A percentile compares a stretch with the other conserved stretches of the same genome.
Conservation (phyloP, 2,797 vertebrate genomes). For the Leptatherina wallacei region DNA sequence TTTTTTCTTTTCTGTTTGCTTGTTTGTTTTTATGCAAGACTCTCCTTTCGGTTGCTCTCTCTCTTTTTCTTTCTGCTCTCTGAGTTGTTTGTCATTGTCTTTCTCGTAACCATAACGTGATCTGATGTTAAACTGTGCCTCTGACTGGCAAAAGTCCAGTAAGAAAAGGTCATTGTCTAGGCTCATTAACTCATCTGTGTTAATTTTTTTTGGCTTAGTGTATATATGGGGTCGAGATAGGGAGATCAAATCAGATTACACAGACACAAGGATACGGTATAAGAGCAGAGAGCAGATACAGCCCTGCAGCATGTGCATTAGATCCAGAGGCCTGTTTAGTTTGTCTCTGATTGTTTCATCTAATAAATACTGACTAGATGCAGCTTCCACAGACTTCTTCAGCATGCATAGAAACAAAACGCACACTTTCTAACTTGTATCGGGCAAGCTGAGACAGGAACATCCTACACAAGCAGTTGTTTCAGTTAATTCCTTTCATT, state of each 20-base stretch:
- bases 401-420: conserved; percentile 28
- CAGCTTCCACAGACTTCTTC: conserved; percentile 21
- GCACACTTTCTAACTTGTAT: conserved; percentile 2
- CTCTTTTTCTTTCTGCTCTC: conserved; percentile 8
- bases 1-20: conserved; percentile 13
- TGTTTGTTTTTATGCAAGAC: conserved; percentile 24
- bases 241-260: conserved; percentile 48
- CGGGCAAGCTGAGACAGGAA: conserved; percentile 72
- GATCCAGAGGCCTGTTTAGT: conserved; percentile 29
- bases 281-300: conserved; percentile 48
- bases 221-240: conserved; percentile 19
- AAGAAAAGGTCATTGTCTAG: conserved; percentile 43
- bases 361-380: conserved; percentile 38
- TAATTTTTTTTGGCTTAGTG: conserved; percentile 1
- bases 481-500: conserved; percentile 81
- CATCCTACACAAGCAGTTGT: conserved; percentile 53
- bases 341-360: conserved; percentile 30
- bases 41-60: not conserved
- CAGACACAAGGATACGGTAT: conserved; percentile 5
- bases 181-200: conserved; percentile 16
- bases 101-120: conserved; percentile 30
- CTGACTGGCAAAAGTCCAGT: conserved; percentile 20
- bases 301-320: conserved; percentile 47
- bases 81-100: conserved; percentile 25
- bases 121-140: conserved; percentile 36